Conservation (phyloP, 2,888 invertebrate species). For the Nasonia oneida region DNA sequence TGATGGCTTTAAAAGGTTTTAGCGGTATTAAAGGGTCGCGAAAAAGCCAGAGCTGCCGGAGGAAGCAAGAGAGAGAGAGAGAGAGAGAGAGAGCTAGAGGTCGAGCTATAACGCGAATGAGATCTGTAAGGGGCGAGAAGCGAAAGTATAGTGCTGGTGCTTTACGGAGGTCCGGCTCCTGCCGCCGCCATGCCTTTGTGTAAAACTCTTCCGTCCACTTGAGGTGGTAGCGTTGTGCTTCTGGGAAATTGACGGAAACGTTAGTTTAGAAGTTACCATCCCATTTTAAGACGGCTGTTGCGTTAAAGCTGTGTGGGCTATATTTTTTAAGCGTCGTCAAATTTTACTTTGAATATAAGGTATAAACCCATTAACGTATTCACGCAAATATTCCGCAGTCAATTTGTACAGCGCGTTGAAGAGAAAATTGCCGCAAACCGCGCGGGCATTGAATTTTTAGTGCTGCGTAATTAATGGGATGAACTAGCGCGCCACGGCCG, state of each 20-base stretch:
- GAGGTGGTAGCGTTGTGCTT: background rate
- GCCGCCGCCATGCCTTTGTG: background rate
- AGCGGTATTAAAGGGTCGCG: conserved; percentile 17
- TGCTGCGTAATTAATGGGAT: background rate
- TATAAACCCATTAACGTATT: too few species aligned
- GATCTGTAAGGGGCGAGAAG: conserved; percentile 19
- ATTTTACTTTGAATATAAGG: too few species aligned
- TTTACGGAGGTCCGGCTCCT: background rate
- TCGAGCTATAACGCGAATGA: conserved; percentile 26
- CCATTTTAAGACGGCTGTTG: background rate
- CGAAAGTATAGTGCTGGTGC: background rate
- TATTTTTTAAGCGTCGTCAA: background rate
- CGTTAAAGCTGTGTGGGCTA: background rate
- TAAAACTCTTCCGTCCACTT: background rate
- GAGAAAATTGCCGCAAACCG: background rate
- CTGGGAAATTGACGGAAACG: background rate
- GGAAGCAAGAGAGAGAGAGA: background rate
- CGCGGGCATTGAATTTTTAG: background rate
- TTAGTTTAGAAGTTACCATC: background rate
- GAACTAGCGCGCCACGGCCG: background rate
- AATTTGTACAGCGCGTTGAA: too few species aligned
- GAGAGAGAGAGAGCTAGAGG: background rate
- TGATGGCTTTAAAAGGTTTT: conserved; percentile 46
- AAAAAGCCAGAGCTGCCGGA: conserved; percentile 2
- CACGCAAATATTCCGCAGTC: too few species aligned